phyloP scores from a whole-genome alignment of 2,888 invertebrate genomes.

The Bombylius major region DNA sequence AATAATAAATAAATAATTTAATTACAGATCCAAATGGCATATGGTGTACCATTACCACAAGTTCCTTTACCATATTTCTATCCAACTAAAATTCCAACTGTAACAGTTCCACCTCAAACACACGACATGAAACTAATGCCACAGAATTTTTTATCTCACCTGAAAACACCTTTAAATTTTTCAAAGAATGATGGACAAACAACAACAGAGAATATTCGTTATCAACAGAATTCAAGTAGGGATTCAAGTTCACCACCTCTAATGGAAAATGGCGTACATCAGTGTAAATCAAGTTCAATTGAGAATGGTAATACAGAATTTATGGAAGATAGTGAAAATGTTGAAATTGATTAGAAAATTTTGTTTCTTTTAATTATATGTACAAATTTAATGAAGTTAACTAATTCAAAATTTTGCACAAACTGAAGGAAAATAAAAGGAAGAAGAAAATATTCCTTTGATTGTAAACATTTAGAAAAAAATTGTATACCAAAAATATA shows the following conservation, averaged over 20 bases:
- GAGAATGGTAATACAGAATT: constrained; percentile 8
- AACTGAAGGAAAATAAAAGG: not conserved
- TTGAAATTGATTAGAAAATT: constrained; percentile 32
- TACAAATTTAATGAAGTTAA: no score
- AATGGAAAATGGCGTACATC: not conserved
- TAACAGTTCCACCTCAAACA: constrained; percentile 30
- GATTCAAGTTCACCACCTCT: constrained; percentile 7
- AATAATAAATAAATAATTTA: no score
- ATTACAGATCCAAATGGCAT: constrained; percentile 33
- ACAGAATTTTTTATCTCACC: constrained; percentile 15
- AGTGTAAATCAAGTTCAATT: not conserved
- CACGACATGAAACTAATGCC: constrained; percentile 10
- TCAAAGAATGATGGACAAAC: constrained; percentile 7
- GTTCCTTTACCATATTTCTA: constrained; percentile 36
- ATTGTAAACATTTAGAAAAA: no score
- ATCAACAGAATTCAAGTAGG: constrained; percentile 9
- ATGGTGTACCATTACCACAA: constrained; percentile 34
- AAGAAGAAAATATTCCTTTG: no score
- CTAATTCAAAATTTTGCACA: not conserved
- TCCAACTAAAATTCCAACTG: constrained; percentile 30
- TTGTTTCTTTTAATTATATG: not conserved
- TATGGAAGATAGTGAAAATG: constrained; percentile 32
- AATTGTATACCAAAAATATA: no score
- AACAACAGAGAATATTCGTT: constrained; percentile 13
- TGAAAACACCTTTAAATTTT: constrained; percentile 15